Evolutionary conservation across 2,888 invertebrate genomes (phyloP), one percentile per base, ranked within the genome.

Genomic region (Brenthis hecate): DNA sequence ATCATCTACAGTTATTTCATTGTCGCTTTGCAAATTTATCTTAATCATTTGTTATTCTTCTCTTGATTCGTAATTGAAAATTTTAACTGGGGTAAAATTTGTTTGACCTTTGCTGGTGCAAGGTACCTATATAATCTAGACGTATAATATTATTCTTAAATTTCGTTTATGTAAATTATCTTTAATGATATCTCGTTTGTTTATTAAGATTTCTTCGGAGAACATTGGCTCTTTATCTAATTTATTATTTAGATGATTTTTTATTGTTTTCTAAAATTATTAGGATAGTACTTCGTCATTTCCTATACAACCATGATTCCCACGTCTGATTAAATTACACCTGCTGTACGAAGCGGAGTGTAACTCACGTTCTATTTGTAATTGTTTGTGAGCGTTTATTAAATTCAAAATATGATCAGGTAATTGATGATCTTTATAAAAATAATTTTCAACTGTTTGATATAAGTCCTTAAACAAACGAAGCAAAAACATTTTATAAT

Each of bases 401-500:
- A 91, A 77, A 58, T 86, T 83, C 68, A 78, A 77, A 60, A 91
- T 83, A 74, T 91, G 87, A 16, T 78, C 74, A 48, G 91, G 88
- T 69, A 87, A 71, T 64, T 78, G 78, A 72, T 77, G 80, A 58
- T 85, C 81, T 23, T 86, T 78, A 73, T 78, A 82, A 77, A 88
- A 75, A 71, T 82, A 81, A 66, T 74, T 76, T 69, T 84, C 68
- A 19, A 83, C 68, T 43, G 87, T 79, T 67, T 75, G 71, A 71
- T 80, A 79, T 60, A 88, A 73, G 73, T 92, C 91, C 77, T 80
- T 85, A 13, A 79, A 75, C 79, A 91, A 81, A 64, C 91, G 88
- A 63, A 69, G 72, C 16, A 81, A 63, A 74, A 86, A 89, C 85
- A 86, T 86, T 83, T 77, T 81, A 73, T 80, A 74, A 75, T 90